A percentile compares a stretch with the other conserved stretches of the same genome.
Conservation (phyloP, 1,140 invertebrate genomes). For the Bombus ignitus region DNA sequence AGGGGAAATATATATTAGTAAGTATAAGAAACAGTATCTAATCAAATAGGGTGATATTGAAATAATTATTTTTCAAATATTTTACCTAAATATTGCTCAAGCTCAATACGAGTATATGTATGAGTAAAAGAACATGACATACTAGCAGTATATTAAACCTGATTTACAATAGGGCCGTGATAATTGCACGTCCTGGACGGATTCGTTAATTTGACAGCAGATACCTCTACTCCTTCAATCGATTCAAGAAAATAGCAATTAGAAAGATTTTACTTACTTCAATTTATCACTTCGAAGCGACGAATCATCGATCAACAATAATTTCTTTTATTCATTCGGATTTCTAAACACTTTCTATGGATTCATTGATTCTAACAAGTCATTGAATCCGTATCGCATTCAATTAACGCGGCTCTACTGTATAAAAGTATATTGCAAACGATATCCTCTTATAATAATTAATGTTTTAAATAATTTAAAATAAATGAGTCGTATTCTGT, state of each 20-base stretch:
- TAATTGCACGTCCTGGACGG: neutral
- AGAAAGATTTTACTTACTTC: neutral
- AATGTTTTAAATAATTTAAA: neutral
- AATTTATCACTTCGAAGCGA: neutral
- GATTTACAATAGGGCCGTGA: conserved; percentile 6
- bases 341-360: neutral
- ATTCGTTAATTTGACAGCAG: neutral
- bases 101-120: neutral
- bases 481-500: neutral
- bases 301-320: neutral
- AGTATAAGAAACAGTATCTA: no score
- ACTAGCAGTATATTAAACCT: neutral
- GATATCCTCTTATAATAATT: neutral
- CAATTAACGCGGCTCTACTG: conserved; percentile 9
- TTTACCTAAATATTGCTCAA: no score
- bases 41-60: no score
- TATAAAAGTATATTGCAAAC: neutral
- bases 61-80: no score
- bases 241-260: neutral
- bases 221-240: neutral
- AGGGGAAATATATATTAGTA: no score
- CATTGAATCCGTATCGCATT: neutral
- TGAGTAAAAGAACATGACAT: neutral
- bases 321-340: neutral
- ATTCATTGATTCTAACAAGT: neutral